Percentiles rank a stretch among this genome's conserved stretches.
Evolutionary conservation across 2,797 vertebrate genomes (phyloP).

Genomic region (Neomorphus geoffroyi): DNA sequence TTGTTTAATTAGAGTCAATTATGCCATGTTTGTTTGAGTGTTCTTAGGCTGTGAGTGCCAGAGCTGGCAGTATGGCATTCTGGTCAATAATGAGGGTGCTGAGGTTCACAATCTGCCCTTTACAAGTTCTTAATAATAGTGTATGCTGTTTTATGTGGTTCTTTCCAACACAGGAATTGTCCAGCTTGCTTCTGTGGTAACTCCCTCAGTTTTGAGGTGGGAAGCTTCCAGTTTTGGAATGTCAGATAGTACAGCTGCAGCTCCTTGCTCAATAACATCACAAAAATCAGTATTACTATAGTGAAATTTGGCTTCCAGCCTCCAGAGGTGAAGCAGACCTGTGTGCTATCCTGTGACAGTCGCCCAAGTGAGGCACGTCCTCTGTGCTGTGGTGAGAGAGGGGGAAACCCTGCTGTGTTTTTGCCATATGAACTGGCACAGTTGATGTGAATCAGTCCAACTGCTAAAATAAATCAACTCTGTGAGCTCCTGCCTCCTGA

Average conservation of each 20-base stretch:
- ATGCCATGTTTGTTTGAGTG: not conserved
- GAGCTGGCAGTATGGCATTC: not conserved
- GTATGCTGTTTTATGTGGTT: not conserved
- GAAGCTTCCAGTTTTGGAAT: not conserved
- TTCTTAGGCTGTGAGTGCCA: not conserved
- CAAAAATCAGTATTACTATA: not conserved
- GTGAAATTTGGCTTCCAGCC: not conserved
- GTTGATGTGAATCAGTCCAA: not conserved
- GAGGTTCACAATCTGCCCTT: not conserved
- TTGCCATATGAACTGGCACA: rapidly evolving
- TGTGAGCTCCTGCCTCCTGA: not conserved
- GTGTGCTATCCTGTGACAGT: not conserved
- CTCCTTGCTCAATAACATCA: not conserved
- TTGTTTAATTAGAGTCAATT: not conserved
- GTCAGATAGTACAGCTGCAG: not conserved
- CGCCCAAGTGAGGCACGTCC: rapidly evolving
- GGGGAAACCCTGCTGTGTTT: not conserved
- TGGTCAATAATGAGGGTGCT: not conserved
- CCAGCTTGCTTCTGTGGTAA: slow-evolving; percentile 8
- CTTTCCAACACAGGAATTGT: not conserved
- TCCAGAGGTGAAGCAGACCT: not conserved
- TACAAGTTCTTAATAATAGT: not conserved
- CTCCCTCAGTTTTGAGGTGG: not conserved
- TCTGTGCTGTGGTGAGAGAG: not conserved
- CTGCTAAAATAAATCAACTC: not conserved